Evolutionary conservation across 2,113 vertebrate genomes (phyloP).

Genomic region (Pica pica): DNA sequence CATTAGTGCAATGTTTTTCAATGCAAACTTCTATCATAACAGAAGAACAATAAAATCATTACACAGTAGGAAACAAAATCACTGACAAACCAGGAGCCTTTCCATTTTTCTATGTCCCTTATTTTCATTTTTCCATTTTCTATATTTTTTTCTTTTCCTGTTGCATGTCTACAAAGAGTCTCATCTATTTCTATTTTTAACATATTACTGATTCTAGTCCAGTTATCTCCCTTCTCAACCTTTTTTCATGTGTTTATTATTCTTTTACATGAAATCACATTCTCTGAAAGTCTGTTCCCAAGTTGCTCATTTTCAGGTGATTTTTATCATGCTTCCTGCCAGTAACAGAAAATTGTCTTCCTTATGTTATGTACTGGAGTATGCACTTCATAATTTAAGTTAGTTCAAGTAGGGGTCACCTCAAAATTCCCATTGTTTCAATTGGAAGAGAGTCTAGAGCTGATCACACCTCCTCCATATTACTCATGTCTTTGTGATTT

Average conservation of each 20-base stretch:
- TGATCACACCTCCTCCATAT: neutral
- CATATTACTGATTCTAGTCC: neutral
- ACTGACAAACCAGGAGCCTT: neutral
- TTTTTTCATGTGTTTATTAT: slow-evolving; percentile 20
- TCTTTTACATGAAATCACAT: neutral
- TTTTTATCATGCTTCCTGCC: neutral
- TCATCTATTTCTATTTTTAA: neutral
- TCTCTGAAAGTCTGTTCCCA: neutral
- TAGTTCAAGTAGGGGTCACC: neutral
- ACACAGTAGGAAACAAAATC: neutral
- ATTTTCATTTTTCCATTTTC: neutral
- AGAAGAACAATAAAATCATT: neutral
- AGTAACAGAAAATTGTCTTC: slow-evolving; percentile 25
- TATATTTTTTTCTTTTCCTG: neutral
- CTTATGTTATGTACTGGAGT: neutral
- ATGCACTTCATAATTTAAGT: neutral
- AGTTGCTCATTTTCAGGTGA: neutral
- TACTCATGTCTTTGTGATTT: slow-evolving; percentile 1
- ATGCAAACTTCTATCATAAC: neutral
- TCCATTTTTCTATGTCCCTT: neutral
- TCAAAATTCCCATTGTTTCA: neutral
- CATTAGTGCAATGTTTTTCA: neutral
- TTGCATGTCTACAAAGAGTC: neutral
- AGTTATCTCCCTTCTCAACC: neutral
- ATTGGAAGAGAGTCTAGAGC: neutral